Conservation (phyloP, 1,140 invertebrate genomes). For the Trichonephila clavata region DNA sequence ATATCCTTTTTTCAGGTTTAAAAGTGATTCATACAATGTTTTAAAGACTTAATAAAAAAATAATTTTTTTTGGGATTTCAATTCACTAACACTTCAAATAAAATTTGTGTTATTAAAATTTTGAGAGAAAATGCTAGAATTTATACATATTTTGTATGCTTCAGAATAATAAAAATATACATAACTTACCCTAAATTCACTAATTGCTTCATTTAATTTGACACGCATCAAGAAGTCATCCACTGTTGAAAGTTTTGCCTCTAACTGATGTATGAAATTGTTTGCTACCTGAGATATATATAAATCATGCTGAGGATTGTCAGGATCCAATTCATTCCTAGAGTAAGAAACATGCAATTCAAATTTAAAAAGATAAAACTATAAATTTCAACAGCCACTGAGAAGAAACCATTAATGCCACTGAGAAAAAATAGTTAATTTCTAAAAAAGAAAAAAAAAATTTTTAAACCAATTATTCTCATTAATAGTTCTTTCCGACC, state of each 20-base stretch:
- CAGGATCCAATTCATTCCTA: constrained; percentile 87
- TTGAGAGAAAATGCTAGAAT: too few species aligned
- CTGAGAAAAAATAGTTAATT: neutral
- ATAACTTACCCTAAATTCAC: constrained; percentile 85
- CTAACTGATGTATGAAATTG: constrained; percentile 89
- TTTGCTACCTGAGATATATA: constrained; percentile 85
- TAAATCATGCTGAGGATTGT: constrained; percentile 85
- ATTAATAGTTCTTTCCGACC: too few species aligned
- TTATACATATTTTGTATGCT: too few species aligned
- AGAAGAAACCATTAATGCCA: neutral
- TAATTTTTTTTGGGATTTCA: too few species aligned
- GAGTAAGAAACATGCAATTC: constrained; percentile 68
- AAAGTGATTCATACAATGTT: too few species aligned
- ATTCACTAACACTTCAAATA: too few species aligned
- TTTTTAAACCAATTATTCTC: too few species aligned
- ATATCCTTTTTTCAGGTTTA: too few species aligned
- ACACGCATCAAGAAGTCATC: constrained; percentile 90
- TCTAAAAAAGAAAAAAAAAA: neutral
- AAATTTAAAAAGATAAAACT: neutral
- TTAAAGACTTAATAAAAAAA: too few species aligned
- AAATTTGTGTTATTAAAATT: too few species aligned
- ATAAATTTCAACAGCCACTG: neutral
- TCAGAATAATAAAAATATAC: too few species aligned
- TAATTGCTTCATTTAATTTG: constrained; percentile 90
- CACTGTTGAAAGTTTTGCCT: constrained; percentile 86